Percentiles rank a stretch among this genome's conserved stretches.
Evolutionary conservation across 2,888 invertebrate species (phyloP).

Genomic region (Heliconius aoede): DNA sequence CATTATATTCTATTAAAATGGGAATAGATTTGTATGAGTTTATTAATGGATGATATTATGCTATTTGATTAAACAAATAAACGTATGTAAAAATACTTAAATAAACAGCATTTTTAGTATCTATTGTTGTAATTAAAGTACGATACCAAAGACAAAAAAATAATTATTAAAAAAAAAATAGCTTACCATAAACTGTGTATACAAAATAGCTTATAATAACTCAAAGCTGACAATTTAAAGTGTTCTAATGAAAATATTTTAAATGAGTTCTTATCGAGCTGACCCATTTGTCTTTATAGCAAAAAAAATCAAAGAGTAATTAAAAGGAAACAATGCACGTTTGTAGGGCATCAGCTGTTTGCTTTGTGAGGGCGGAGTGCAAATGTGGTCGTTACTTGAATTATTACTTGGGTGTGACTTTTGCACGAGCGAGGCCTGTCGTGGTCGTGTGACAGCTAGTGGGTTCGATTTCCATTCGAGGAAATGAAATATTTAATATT

Average conservation of each 20-base stretch:
- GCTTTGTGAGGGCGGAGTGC: slow-evolving; percentile 56
- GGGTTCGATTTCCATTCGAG: too few relatives aligned
- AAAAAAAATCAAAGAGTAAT: slow-evolving; percentile 51
- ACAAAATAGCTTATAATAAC: not conserved
- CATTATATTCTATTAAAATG: not conserved
- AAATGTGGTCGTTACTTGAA: slow-evolving; percentile 53
- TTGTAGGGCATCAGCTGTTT: slow-evolving; percentile 62
- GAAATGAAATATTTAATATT: too few relatives aligned
- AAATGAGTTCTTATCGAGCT: slow-evolving; percentile 32
- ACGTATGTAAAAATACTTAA: too few relatives aligned
- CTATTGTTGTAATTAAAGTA: too few relatives aligned
- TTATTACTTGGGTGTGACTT: slow-evolving; percentile 43
- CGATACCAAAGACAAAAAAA: not conserved
- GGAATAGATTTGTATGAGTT: not conserved
- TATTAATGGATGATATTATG: too few relatives aligned
- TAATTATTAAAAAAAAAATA: not conserved
- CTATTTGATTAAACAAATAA: too few relatives aligned
- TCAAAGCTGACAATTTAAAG: slow-evolving; percentile 16
- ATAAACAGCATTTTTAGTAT: too few relatives aligned
- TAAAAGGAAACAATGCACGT: slow-evolving; percentile 61
- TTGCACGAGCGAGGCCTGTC: not conserved
- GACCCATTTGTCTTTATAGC: slow-evolving; percentile 35
- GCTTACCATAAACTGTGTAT: not conserved
- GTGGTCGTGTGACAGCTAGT: too few relatives aligned
- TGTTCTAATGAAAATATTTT: slow-evolving; percentile 31